Base-by-base conservation (phyloP, 2,113 vertebrate species). In the Zosterops borbonicus region DNA sequence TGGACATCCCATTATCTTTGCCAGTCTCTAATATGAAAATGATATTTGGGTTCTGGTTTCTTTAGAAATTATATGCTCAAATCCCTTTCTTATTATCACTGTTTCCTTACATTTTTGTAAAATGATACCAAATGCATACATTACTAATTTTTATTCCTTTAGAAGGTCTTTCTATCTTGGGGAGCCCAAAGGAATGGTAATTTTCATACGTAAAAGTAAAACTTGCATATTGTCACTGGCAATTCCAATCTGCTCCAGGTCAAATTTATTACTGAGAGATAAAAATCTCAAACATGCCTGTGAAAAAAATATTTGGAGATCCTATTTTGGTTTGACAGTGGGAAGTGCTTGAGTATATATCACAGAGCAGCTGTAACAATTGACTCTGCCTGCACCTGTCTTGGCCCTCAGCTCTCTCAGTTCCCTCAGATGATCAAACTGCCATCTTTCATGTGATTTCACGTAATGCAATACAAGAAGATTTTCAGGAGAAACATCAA, bases 231-330 rank as follows among this genome's bases (percentile, higher is more conserved):
- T 92, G 67, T 33, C 58, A 44, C 33, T 83, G 50, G 29, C 53
- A 55, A 9, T 77, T 95, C 63, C 42, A 90, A 23, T 83, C 35
- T 90, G 47, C 35, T 94, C n/a, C 46, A 63, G 84, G 74, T 95
- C 78, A 83, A 69, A 69, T 13, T 73, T 91, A 22, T 56, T 81
- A 78, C 35, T 68, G 52, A 89, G 74, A 82, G 28, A 14, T 84
- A 79, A 92, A 92, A 94, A 71, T 75, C 58, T 89, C 52, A 55
- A 44, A 60, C n/a, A 53, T 8, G 20, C 9, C 41, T 33, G 23
- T 70, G 67, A 86, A 92, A 94, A 94, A 94, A 90, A 58, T 75
- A 68, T 75, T 91, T 91, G 58, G 77, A 84, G 92, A 67, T 71
- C 28, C 46, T 87, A 6, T 91, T 94, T 94, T 49, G 41, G 33